Conservation (phyloP, 2,888 invertebrate species). For the Leucophenga maculata region DNA sequence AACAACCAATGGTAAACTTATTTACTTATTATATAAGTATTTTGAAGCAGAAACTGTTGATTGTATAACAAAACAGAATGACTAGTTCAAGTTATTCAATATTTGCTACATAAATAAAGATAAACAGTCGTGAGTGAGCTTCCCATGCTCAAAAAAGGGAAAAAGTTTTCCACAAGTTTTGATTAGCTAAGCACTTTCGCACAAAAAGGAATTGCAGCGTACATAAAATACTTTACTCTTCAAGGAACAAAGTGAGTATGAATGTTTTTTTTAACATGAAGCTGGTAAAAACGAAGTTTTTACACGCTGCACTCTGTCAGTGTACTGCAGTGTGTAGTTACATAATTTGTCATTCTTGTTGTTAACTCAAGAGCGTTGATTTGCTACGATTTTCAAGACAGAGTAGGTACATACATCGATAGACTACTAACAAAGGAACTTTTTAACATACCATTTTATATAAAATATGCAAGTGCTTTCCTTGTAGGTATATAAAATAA, state of each 20-base stretch:
- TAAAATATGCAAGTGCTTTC: too few species aligned
- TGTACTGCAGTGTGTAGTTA: too few species aligned
- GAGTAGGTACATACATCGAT: too few species aligned
- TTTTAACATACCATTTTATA: too few species aligned
- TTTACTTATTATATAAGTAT: not conserved
- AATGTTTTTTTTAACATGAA: too few species aligned
- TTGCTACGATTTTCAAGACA: too few species aligned
- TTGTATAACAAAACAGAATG: not conserved
- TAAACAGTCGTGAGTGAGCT: not conserved
- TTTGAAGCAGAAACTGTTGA: slow-evolving; percentile 3
- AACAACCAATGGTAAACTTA: not conserved
- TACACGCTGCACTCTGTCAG: too few species aligned
- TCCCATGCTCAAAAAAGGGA: not conserved
- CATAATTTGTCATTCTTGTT: too few species aligned
- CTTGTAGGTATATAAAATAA: too few species aligned
- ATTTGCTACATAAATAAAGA: not conserved
- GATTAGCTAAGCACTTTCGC: not conserved
- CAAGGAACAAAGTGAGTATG: not conserved
- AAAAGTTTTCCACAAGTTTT: slow-evolving; percentile 12
- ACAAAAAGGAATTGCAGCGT: slow-evolving; percentile 11
- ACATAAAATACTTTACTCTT: not conserved
- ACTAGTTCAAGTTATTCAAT: not conserved
- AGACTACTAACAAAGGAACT: too few species aligned
- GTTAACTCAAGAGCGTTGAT: too few species aligned
- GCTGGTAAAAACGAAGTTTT: too few species aligned